Evolutionary conservation across 2,113 vertebrate species (phyloP), one percentile per base, ranked within the genome.

Genomic region (Archilochus colubris): DNA sequence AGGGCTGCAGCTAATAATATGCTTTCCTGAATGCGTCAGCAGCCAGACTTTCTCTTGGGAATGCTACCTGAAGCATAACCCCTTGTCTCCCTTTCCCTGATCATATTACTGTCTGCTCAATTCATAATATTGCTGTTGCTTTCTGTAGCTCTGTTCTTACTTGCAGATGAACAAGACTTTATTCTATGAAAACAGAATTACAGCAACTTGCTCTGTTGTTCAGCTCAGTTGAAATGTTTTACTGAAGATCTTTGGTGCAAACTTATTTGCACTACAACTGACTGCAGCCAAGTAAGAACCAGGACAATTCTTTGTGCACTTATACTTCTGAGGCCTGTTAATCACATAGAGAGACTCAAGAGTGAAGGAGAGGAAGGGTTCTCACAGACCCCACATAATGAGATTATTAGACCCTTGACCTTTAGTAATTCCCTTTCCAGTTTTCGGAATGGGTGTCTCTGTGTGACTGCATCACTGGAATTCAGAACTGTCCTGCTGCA

Each of bases 161-260:
- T 94, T 96, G 89, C 85, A 58, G 62, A 86, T 31, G 66, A 96
- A 82, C 69, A 92, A 92, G 58, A 89, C 95, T 91, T 95, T 92
- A 66, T 89, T 94, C 94, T 95, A 77, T 88, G 93, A 94, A 96
- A 93, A 78, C 31, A 72, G 80, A 73, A 93, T 95, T 95, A 95
- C 84, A 64, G 67, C 69, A 85, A 95, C 24, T 72, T 75, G 81
- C 59, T 44, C 88, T 82, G 43, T 74, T 92, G 74, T 89, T 95
- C 93, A 91, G 75, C 48, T 55, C 90, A 77, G 77, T 88, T 95
- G 46, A 57, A n/a, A 51, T 1, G 1, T 72, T 81, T 94, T 69
- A 72, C 38, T 43, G 44, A 79, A 57, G 79, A 50, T 33, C 73
- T 92, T 57, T 88, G 75, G 80, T 89, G 54, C 36, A 5, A 38